Base-by-base conservation (phyloP, 1,140 invertebrate species). In the Drosophila hydei region DNA sequence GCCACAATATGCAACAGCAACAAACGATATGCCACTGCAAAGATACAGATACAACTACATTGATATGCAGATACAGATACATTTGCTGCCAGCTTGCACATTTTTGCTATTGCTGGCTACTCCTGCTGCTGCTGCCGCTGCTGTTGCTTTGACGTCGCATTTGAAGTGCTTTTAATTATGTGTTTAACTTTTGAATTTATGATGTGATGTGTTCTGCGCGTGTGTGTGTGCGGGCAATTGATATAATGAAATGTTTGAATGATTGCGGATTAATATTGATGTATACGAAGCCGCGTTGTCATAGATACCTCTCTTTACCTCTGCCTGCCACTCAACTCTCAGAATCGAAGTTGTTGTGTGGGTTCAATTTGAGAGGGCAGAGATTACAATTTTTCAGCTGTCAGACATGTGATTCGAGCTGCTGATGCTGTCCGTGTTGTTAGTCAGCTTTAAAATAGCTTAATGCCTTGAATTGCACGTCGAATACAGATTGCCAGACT, bases 111-210 rank as follows among this genome's bases (percentile, higher is more conserved):
- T n/a, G n/a, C n/a, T n/a, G n/a, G n/a, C n/a, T n/a, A n/a, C n/a
- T 51, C 42, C 18, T 43, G 45, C 48, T 60, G 51, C 30, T 58
- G 50, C 14, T 43, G 48, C 9, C 25, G n/a, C 21, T 36, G 50
- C 8, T 19, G 45, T 23, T 45, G 52, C 50, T 65, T 67, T 68
- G 75, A 43, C 52, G 60, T 55, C 45, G 69, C 54, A 63, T 77
- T 85, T 81, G 77, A 77, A 80, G 75, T 75, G 77, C 74, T 81
- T 77, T 85, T 87, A 87, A 85, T 87, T 75, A 85, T 81, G 70
- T 71, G 62, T 77, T 81, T 85, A 76, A 81, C 81, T 85, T 70
- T 77, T 81, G 74, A 87, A 75, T 77, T 77, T 64, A 58, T 79
- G 65, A 72, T 71, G 43, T 61, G 56, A 30, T 48, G 16, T 38